Evolutionary conservation across 2,113 vertebrate genomes (phyloP).

Genomic region (Macaca nemestrina): DNA sequence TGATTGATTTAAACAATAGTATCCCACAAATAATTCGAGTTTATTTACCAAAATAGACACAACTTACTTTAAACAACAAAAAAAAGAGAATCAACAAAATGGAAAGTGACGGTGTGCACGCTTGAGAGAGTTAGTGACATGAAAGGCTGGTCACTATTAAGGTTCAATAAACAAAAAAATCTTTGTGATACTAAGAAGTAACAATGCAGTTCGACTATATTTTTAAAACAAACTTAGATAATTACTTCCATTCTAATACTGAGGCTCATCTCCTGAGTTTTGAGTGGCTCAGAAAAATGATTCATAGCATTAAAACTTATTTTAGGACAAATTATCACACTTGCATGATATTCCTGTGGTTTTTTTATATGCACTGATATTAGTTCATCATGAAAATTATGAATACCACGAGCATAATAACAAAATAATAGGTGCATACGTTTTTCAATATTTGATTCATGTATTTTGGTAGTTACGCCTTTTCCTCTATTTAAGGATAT

Average conservation of each 20-base stretch:
- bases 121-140: not conserved
- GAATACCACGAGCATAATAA: not conserved
- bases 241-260: not conserved
- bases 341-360: not conserved
- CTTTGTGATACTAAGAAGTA: not conserved
- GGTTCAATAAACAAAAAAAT: not conserved
- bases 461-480: not conserved
- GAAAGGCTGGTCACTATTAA: not conserved
- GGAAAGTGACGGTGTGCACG: not conserved
- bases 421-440: not conserved
- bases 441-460: slow-evolving; percentile 16
- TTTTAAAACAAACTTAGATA: not conserved
- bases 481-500: not conserved
- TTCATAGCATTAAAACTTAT: not conserved
- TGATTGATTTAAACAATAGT: not conserved
- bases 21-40: not conserved
- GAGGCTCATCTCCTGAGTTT: not conserved
- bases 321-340: not conserved
- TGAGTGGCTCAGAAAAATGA: not conserved
- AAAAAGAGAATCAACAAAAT: not conserved
- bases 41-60: not conserved
- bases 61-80: not conserved
- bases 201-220: not conserved
- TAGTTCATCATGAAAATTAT: not conserved
- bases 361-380: not conserved